Base-by-base conservation (phyloP, 2,888 invertebrate species). In the Yponomeuta evonymella region DNA sequence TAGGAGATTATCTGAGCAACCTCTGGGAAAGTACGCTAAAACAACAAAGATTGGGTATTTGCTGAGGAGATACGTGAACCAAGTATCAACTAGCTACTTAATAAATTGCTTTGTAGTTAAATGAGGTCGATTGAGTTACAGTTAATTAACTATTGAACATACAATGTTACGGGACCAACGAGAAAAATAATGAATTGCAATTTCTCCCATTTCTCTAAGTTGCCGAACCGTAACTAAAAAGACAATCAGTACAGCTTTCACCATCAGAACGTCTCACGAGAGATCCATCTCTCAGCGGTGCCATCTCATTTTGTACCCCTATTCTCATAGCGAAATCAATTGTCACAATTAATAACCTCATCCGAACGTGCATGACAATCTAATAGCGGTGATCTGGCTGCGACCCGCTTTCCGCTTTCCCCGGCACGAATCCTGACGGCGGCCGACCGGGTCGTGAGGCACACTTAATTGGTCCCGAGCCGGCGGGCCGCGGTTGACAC, bases 351-450 rank as follows among this genome's bases (percentile, higher is more conserved):
- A 89, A 90, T 90, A 88, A 87, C 85, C 83, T 83, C 86, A 85
- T 88, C 85, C 85, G 51, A 86, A 85, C 87, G 88, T 88, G 87
- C 89, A 89, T 88, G 89, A 88, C 89, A 90, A 89, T 89, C 88
- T 90, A 89, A 90, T 89, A 86, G 88, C 80, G 78, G 84, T 86
- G 87, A 90, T 90, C 88, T 87, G 83, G 84, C 80, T 77, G 82
- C 84, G 86, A 84, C 87, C 89, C 86, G 88, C 88, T 90, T 88
- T 88, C 88, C 85, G 90, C 89, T 91, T 89, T 91, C 90, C 87
- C 89, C 81, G 75, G 86, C 90, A 90, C 89, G 90, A 90, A 83
- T 83, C 83, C 86, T 86, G 82, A 84, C 80, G 81, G 75, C 76
- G 72, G 76, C 76, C 75, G 69, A 48, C 74, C 83, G 89, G 91